Evolutionary conservation across 2,797 vertebrate species (phyloP).

Genomic region (Ataeniobius toweri): DNA sequence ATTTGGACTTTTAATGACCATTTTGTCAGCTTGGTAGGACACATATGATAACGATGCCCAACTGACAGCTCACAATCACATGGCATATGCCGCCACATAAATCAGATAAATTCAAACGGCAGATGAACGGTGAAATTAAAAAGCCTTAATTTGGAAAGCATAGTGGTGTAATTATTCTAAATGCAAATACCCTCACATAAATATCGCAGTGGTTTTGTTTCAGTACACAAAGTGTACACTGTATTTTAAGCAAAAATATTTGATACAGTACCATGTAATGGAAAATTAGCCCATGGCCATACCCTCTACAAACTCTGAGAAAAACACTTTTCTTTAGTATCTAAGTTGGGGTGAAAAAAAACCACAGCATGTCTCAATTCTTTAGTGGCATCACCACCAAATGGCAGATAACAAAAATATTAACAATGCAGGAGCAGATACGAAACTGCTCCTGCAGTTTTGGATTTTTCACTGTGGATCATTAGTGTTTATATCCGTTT

Average conservation of each 20-base stretch:
- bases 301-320: not conserved
- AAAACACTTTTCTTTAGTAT: not conserved
- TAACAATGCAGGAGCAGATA: not conserved
- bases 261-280: not conserved
- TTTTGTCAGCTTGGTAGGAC: not conserved
- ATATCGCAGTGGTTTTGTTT: not conserved
- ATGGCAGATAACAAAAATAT: not conserved
- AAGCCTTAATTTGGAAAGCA: not conserved
- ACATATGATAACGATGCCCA: not conserved
- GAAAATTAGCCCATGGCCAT: constrained; percentile 4
- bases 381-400: not conserved
- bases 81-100: not conserved
- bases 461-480: not conserved
- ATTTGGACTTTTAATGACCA: not conserved
- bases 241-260: not conserved
- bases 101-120: not conserved
- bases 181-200: not conserved
- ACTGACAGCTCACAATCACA: not conserved
- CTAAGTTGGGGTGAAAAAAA: not conserved
- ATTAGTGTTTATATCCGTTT: not conserved
- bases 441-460: not conserved
- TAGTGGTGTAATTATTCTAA: not conserved
- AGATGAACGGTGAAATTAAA: not conserved
- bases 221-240: not conserved
- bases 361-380: not conserved